Base-by-base conservation (phyloP, 2,888 invertebrate species). In the Taphrorychus bicolor region DNA sequence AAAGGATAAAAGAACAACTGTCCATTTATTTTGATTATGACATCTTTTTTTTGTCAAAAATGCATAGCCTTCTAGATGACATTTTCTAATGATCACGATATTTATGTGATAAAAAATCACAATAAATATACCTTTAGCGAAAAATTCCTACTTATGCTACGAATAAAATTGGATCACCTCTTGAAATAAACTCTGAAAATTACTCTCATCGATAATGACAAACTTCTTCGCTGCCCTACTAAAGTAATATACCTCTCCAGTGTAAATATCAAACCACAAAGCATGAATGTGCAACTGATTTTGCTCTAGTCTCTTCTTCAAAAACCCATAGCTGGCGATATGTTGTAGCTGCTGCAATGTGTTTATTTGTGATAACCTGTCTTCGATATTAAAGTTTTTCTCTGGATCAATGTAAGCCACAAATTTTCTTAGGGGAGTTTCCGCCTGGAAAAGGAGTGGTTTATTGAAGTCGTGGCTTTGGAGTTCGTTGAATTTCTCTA, bases 261-360 rank as follows among this genome's bases (percentile, higher is more conserved):
- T 95, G 80, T 97, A 97, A 80, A 98, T 95, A 81, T 98, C 98
- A 81, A 98, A 97, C 98, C 98, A 98, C 41, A 98, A 84, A 0
- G 97, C 98, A 77, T 95, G 96, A 72, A 97, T 91, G 76, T 94
- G 93, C 45, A 96, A 85, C 79, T 94, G 89, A 75, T 94, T 91
- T 48, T 87, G 87, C 79, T 93, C 90, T 14, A 97, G 84, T 1
- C 94, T 88, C 70, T 89, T 89, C 77, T 92, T 92, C 40, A 97
- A 83, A 84, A 97, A 95, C 42, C 94, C 93, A 79, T 97, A 96
- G 11, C 95, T 95, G 2, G 95, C 93, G 52, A 97, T 89, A 80
- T 97, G 96, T 80, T 96, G 94, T 71, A 97, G 83, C 82, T 97
- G 97, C 78, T 96, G 94, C 41, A 97, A 84, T 4, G 95, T 94